Evolutionary conservation across 2,113 vertebrate species (phyloP).

Genomic region (Chlamydotis undulata): DNA sequence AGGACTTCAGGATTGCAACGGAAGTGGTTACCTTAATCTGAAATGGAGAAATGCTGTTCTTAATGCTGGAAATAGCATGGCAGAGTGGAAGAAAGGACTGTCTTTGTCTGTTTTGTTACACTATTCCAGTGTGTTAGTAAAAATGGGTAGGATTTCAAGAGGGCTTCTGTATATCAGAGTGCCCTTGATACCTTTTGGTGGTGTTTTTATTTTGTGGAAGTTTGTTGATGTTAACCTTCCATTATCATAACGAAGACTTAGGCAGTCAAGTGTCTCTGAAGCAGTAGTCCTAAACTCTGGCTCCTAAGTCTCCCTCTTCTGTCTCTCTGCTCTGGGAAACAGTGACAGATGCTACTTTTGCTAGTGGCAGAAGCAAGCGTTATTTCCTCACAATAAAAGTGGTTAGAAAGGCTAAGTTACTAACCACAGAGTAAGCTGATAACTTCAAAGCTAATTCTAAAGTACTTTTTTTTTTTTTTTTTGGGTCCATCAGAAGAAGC

Average conservation of each 20-base stretch:
- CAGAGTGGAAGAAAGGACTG: background rate
- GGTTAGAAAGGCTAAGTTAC: background rate
- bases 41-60: background rate
- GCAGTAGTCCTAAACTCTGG: background rate
- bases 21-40: background rate
- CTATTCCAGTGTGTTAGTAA: background rate
- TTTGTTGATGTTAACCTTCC: background rate
- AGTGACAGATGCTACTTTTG: background rate
- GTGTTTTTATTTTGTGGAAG: background rate
- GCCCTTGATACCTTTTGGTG: background rate
- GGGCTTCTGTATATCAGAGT: background rate
- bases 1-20: background rate
- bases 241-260: background rate
- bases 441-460: background rate
- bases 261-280: background rate
- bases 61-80: background rate
- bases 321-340: background rate
- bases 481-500: background rate
- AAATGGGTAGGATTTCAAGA: background rate
- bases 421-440: background rate
- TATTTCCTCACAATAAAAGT: background rate
- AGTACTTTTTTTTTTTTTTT: no score
- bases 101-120: background rate
- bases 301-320: background rate
- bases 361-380: background rate